Evolutionary conservation across 2,888 invertebrate genomes (phyloP), one percentile per base, ranked within the genome.

Genomic region (Phrixothrix hirtus): DNA sequence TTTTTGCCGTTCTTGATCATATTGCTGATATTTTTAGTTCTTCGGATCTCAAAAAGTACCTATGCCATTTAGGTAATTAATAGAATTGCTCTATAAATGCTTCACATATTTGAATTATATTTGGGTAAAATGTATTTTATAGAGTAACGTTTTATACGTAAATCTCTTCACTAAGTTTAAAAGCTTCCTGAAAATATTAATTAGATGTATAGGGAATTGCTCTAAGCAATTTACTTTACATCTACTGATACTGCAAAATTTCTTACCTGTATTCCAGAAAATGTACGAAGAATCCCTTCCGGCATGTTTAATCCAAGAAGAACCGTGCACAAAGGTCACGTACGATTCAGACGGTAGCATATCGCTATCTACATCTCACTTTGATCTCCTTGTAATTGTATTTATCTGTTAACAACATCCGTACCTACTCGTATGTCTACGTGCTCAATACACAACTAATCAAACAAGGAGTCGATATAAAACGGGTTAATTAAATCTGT

Each of bases 181-280:
- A n/a, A n/a, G n/a, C n/a, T n/a, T n/a, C n/a, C n/a, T n/a, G n/a
- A n/a, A n/a, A n/a, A n/a, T n/a, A n/a, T n/a, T n/a, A n/a, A n/a
- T n/a, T n/a, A n/a, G n/a, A n/a, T n/a, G n/a, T n/a, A n/a, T n/a
- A n/a, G n/a, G n/a, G n/a, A 7, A 7, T 21, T 21, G 21, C 21
- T 21, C 21, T 7, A 21, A 5, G 3, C 21, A 7, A 21, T 7
- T 3, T 25, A 26, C 12, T 11, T 6, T 26, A 38, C 21, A 26
- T n/a, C 21, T n/a, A 25, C 25, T 14, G 21, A 38, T 9, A 21
- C 26, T 11, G 7, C 9, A 32, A 26, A 41, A 25, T 29, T 26
- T 58, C 61, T 67, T 61, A 73, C 73, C 72, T 73, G 70, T 58
- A 72, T 63, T 54, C 70, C 68, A 67, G 71, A 67, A 62, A 71